Conservation (phyloP, 2,797 vertebrate species). For the Ctenopoma kingsleyae region DNA sequence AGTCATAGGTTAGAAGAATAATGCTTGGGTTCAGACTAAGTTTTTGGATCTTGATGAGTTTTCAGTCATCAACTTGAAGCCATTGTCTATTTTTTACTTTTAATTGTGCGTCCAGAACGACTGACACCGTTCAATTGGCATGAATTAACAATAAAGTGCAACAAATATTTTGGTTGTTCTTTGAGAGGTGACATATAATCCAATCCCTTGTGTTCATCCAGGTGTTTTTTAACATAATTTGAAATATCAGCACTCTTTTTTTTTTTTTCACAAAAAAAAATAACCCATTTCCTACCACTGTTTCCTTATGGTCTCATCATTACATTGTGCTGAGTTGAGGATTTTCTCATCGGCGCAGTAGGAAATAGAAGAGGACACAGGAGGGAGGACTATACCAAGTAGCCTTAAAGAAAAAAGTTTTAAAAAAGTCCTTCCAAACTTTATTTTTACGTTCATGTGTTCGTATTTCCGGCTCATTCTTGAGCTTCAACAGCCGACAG, state of each 20-base stretch:
- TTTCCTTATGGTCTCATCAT: not conserved
- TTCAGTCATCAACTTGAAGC: not conserved
- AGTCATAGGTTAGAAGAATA: not conserved
- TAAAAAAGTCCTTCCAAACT: not conserved
- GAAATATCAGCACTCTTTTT: not conserved
- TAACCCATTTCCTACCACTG: not conserved
- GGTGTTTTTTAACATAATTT: not conserved
- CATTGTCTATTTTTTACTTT: not conserved
- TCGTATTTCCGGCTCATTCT: constrained; percentile 15
- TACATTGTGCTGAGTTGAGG: constrained; percentile 7
- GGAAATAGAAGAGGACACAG: not conserved
- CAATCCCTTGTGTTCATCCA: not conserved
- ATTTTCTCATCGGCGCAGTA: constrained; percentile 20
- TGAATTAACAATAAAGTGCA: not conserved
- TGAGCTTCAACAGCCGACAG: constrained; percentile 29
- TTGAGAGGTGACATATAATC: not conserved
- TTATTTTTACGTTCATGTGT: constrained; percentile 27
- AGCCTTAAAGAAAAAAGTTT: not conserved
- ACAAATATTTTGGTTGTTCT: not conserved
- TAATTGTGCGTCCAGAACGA: not conserved
- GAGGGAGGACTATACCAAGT: not conserved
- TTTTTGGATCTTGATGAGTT: not conserved
- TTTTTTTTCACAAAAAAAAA: not conserved
- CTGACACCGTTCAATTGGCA: not conserved
- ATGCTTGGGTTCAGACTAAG: not conserved